Conservation (phyloP, 2,888 invertebrate species). For the Xanthostigma xanthostigma region DNA sequence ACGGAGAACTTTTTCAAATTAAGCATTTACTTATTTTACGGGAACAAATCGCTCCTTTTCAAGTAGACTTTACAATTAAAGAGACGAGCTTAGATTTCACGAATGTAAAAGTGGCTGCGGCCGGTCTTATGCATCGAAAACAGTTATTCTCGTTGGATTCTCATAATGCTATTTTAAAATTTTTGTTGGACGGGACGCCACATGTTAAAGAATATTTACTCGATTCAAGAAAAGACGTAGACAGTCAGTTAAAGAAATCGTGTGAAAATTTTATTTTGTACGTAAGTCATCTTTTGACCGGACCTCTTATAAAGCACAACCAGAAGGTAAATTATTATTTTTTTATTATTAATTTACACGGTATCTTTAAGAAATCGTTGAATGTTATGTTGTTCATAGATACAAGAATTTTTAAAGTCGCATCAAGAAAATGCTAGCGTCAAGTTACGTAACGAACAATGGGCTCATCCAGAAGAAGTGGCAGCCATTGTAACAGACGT, state of each 20-base stretch:
- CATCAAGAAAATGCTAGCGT: neutral
- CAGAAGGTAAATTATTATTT: slow-evolving; percentile 42
- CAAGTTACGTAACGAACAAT: slow-evolving; percentile 26
- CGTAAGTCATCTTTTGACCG: slow-evolving; percentile 58
- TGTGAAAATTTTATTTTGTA: slow-evolving; percentile 81
- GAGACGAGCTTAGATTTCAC: slow-evolving; percentile 91
- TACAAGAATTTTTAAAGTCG: neutral
- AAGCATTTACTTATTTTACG: slow-evolving; percentile 92
- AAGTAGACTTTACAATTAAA: slow-evolving; percentile 83
- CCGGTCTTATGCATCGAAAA: slow-evolving; percentile 55
- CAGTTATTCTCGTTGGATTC: slow-evolving; percentile 65
- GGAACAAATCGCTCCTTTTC: slow-evolving; percentile 97
- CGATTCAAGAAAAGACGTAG: slow-evolving; percentile 93
- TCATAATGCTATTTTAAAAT: slow-evolving; percentile 86
- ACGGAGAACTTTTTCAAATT: slow-evolving; percentile 92
- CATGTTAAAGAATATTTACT: slow-evolving; percentile 82
- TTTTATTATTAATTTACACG: too few species aligned
- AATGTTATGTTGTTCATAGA: neutral
- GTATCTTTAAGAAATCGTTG: neutral
- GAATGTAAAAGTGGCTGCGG: slow-evolving; percentile 77
- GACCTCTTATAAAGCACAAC: slow-evolving; percentile 56
- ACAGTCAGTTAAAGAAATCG: slow-evolving; percentile 73
- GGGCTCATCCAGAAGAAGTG: slow-evolving; percentile 57
- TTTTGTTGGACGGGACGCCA: slow-evolving; percentile 83
- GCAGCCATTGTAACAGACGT: slow-evolving; percentile 60